Evolutionary conservation across 2,797 vertebrate species (phyloP).

Genomic region (Anguilla obscura): DNA sequence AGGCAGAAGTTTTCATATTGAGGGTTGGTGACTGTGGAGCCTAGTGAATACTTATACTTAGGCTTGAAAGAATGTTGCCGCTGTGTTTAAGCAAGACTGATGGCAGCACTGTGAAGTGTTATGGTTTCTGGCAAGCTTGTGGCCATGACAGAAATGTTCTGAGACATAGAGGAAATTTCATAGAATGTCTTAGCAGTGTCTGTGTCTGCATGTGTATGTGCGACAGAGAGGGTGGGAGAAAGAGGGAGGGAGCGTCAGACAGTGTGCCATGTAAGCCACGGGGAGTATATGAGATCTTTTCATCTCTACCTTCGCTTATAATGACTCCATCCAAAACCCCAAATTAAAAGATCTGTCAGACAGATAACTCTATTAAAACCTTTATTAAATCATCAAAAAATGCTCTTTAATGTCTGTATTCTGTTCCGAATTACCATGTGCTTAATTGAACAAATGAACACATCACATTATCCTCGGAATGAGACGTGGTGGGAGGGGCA

Average conservation of each 20-base stretch:
- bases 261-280: slow-evolving; percentile 41
- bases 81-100: slow-evolving; percentile 26
- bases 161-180: slow-evolving; percentile 29
- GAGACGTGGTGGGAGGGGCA: slow-evolving; percentile 31
- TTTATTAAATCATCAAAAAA: slow-evolving; percentile 63
- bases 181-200: background rate
- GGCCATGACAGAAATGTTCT: slow-evolving; percentile 24
- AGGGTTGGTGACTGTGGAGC: background rate
- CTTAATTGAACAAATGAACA: slow-evolving; percentile 64
- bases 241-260: slow-evolving; percentile 31
- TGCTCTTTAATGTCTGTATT: slow-evolving; percentile 42
- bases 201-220: background rate
- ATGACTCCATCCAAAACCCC: slow-evolving; percentile 46
- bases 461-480: slow-evolving; percentile 50
- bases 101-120: slow-evolving; percentile 18
- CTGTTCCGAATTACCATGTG: slow-evolving; percentile 50
- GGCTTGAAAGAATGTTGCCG: slow-evolving; percentile 29
- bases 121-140: slow-evolving; percentile 15
- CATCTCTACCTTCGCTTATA: slow-evolving; percentile 39
- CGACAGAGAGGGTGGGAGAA: background rate
- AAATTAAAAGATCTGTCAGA: slow-evolving; percentile 46
- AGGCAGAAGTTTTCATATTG: background rate
- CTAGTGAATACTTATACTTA: background rate
- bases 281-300: slow-evolving; percentile 44
- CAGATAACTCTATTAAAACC: slow-evolving; percentile 60